These are phyloP conservation scores for Henricia sp. DNA, from an alignment of 53 echinoderm and acorn worm species.

Conservation along the genomic window DNA sequence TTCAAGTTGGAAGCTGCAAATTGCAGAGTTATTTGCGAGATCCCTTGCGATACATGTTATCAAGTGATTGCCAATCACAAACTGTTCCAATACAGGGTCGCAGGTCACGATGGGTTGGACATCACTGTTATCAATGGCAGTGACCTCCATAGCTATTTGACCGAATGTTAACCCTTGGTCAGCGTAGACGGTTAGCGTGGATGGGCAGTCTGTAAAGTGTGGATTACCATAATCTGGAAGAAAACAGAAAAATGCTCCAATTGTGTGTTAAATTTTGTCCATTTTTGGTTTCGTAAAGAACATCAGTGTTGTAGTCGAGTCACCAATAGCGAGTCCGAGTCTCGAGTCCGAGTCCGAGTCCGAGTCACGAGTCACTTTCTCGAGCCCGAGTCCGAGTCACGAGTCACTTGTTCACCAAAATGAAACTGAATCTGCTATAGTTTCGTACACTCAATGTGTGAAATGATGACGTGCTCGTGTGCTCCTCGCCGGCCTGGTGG, in stretches of 20 bases:
- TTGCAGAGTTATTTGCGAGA: constrained; percentile 56
- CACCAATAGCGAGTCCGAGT: too few relatives aligned
- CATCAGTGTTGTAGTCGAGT: too few relatives aligned
- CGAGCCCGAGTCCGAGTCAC: too few relatives aligned
- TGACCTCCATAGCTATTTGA: constrained; percentile 24
- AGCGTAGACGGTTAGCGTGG: constrained; percentile 43
- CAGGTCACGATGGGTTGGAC: constrained; percentile 57
- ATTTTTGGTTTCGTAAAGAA: too few relatives aligned
- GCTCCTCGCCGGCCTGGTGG: too few relatives aligned
- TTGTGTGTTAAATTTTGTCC: too few relatives aligned
- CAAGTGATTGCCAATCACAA: constrained; percentile 27
- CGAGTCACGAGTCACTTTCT: too few relatives aligned
- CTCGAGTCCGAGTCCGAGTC: too few relatives aligned
- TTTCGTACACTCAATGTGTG: too few relatives aligned
- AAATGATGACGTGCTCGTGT: too few relatives aligned
- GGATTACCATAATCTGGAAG: constrained; percentile 65
- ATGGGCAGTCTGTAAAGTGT: constrained; percentile 50
- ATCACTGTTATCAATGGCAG: constrained; percentile 69
- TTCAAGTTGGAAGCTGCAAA: constrained; percentile 62
- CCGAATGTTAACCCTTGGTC: constrained; percentile 34
- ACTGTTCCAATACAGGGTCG: constrained; percentile 53
- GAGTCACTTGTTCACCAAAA: too few relatives aligned
- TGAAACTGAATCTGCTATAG: too few relatives aligned
- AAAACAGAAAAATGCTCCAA: neutral
- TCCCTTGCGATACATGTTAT: constrained; percentile 69